Conservation (phyloP, 2,797 vertebrate genomes). For the Balearica regulorum region DNA sequence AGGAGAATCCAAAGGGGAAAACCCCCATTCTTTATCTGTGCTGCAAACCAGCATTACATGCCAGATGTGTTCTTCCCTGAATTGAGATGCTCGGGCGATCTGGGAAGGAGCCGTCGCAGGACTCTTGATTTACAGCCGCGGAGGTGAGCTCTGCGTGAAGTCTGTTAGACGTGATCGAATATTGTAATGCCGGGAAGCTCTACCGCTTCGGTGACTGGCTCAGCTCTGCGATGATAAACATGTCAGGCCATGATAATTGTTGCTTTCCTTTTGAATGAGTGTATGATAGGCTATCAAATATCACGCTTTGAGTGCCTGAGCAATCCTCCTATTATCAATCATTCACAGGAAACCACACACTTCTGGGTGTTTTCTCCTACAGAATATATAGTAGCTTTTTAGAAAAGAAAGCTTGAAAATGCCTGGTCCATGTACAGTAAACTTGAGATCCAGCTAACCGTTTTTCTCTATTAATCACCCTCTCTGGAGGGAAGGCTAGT, state of each 20-base stretch:
- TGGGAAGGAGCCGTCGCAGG: not conserved
- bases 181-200: not conserved
- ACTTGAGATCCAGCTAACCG: not conserved
- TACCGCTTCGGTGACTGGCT: not conserved
- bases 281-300: not conserved
- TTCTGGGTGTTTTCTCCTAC: not conserved
- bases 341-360: not conserved
- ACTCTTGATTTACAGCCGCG: not conserved
- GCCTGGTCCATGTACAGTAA: not conserved
- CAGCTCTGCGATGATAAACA: not conserved
- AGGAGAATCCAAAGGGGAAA: not conserved
- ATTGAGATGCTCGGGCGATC: not conserved
- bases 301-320: not conserved
- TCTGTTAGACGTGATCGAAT: not conserved
- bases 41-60: not conserved
- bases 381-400: not conserved
- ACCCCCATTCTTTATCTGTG: rapidly evolving
- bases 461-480: not conserved
- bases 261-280: not conserved
- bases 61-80: not conserved
- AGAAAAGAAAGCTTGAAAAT: not conserved
- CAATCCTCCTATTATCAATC: slow-evolving; percentile 23
- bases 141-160: not conserved
- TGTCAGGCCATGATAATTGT: not conserved
- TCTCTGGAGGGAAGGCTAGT: not conserved